Evolutionary conservation across 2,888 invertebrate genomes (phyloP), one percentile per base, ranked within the genome.

Genomic region (Toxonevra muliebris): DNA sequence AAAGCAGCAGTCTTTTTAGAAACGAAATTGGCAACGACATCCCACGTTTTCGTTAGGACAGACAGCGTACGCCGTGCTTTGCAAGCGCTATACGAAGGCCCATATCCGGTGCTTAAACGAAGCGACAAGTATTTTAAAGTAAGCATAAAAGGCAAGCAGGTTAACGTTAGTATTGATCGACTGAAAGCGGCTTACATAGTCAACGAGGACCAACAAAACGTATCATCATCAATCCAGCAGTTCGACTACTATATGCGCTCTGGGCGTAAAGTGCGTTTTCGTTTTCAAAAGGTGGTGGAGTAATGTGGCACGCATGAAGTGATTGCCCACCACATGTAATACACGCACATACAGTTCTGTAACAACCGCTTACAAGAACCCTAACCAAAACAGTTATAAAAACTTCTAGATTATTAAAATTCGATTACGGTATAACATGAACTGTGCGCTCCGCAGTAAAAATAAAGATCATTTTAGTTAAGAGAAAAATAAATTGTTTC

Each of bases 51-150:
- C 52, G 43, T 61, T 17, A 59, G 67, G 48, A 70, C 57, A n/a
- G 68, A 68, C 57, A 55, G 53, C 41, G 68, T 70, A 40, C 68
- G 66, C n/a, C 68, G 52, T 20, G 65, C 70, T 43, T 57, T 70
- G 19, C 59, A 68, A 54, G 20, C 59, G 20, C 66, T 65, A 19
- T 69, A 69, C 17, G 67, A 68, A 54, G 61, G 63, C 12, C 57
- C 62, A 4, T 66, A 63, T 63, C 20, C 61, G 11, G 62, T 70
- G 15, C 45, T 70, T 41, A 52, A 68, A 45, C 65, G 61, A 19
- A 43, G 43, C 41, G 61, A 68, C 19, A 69, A 69, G 40, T 53
- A 52, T 30, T 66, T 61, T 40, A 69, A 19, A 43, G 40, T 66
- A n/a, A 43, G 52, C 41, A 66, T 69, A 40, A 17, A 57, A 45